phyloP scores from a whole-genome alignment of 2,113 vertebrate genomes.

The Petroica traversi region DNA sequence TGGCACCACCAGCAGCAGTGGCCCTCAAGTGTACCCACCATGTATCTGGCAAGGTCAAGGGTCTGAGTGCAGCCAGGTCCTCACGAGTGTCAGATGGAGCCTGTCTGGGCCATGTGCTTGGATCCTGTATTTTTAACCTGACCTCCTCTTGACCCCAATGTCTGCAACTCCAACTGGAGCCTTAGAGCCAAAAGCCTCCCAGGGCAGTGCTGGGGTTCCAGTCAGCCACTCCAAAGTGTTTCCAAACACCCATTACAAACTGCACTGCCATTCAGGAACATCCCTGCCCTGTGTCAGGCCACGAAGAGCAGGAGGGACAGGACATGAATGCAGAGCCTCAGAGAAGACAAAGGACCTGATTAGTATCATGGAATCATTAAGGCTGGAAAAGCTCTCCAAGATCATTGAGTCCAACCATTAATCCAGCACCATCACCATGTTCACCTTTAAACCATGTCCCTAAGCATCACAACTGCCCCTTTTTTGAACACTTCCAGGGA shows the following conservation, averaged over 20 bases:
- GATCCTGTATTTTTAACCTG: background rate
- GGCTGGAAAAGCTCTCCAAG: background rate
- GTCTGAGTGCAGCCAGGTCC: background rate
- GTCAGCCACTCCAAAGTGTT: background rate
- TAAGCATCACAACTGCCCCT: background rate
- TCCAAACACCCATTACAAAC: background rate
- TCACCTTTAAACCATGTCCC: background rate
- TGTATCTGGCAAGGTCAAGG: background rate
- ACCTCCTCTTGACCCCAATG: background rate
- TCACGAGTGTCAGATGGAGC: background rate
- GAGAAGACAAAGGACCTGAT: background rate
- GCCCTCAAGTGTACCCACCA: accelerated
- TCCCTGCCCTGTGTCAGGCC: background rate
- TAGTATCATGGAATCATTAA: background rate
- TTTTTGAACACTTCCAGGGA: background rate
- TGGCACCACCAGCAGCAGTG: background rate
- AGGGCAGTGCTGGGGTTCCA: background rate
- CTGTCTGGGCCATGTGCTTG: background rate
- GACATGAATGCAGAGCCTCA: background rate
- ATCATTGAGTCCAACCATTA: background rate
- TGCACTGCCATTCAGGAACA: too few relatives aligned
- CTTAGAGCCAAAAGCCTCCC: background rate
- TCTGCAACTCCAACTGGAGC: background rate
- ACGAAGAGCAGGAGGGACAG: background rate
- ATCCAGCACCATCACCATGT: background rate